Evolutionary conservation across 2,797 vertebrate genomes (phyloP).

Genomic region (Acanthurus tractus): DNA sequence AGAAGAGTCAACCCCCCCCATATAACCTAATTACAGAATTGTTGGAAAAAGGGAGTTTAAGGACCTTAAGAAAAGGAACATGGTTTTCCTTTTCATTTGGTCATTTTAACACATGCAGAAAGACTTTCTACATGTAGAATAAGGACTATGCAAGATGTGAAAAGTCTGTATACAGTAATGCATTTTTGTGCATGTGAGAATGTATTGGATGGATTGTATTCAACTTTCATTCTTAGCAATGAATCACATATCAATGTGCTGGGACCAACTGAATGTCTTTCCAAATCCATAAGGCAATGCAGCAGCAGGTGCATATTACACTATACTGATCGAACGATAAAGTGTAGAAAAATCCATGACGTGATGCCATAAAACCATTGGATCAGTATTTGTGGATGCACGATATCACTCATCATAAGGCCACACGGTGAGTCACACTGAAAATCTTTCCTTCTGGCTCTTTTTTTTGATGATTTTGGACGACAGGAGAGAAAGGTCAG

Average conservation of each 20-base stretch:
- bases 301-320: conserved; percentile 37
- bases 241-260: conserved; percentile 11
- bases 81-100: conserved; percentile 71
- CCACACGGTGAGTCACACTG: conserved; percentile 37
- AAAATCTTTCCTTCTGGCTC: conserved; percentile 39
- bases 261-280: conserved; percentile 16
- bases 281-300: conserved; percentile 3
- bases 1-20: conserved; percentile 50
- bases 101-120: conserved; percentile 51
- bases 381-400: conserved; percentile 39
- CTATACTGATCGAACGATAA: conserved; percentile 29
- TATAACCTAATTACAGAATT: conserved; percentile 74
- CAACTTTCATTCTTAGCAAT: background rate
- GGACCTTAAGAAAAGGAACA: conserved; percentile 63
- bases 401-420: conserved; percentile 13
- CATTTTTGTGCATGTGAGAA: conserved; percentile 4
- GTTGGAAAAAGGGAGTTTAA: conserved; percentile 61
- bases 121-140: conserved; percentile 14
- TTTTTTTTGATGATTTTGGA: conserved; percentile 17
- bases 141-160: conserved; percentile 7
- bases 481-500: conserved; percentile 46
- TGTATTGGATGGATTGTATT: conserved; percentile 22
- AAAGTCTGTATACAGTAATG: background rate
- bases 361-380: conserved; percentile 32
- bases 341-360: conserved; percentile 13